Evolutionary conservation across 2,797 vertebrate species (phyloP).

Genomic region (Myotis daubentonii): DNA sequence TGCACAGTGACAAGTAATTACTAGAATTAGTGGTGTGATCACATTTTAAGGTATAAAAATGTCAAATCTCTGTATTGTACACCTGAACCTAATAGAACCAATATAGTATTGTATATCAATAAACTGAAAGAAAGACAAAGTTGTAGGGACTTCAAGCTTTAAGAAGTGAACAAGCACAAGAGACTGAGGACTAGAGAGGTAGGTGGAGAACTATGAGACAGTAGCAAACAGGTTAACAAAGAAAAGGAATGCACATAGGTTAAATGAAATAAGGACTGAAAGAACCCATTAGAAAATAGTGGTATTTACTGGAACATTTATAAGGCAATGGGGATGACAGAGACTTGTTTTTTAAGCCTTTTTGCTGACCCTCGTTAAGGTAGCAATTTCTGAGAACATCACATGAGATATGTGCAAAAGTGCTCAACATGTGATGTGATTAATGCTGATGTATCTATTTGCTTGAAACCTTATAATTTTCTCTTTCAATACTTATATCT

Average conservation of each 20-base stretch:
- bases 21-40: background rate
- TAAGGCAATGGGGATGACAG: background rate
- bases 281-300: background rate
- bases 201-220: background rate
- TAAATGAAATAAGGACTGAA: background rate
- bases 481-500: background rate
- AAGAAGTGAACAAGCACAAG: background rate
- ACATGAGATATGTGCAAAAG: background rate
- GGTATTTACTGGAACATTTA: background rate
- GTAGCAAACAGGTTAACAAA: background rate
- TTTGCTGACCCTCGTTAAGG: background rate
- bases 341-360: background rate
- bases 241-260: background rate
- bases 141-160: background rate
- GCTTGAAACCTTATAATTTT: background rate
- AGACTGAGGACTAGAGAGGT: background rate
- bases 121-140: background rate
- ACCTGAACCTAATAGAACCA: background rate
- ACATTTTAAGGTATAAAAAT: background rate
- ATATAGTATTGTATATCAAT: background rate
- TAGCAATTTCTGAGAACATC: background rate
- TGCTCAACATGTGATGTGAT: background rate
- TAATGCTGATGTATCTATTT: background rate
- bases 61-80: background rate
- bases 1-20: background rate